Conservation (phyloP, 2,113 vertebrate species). For the Hystrix cristata region DNA sequence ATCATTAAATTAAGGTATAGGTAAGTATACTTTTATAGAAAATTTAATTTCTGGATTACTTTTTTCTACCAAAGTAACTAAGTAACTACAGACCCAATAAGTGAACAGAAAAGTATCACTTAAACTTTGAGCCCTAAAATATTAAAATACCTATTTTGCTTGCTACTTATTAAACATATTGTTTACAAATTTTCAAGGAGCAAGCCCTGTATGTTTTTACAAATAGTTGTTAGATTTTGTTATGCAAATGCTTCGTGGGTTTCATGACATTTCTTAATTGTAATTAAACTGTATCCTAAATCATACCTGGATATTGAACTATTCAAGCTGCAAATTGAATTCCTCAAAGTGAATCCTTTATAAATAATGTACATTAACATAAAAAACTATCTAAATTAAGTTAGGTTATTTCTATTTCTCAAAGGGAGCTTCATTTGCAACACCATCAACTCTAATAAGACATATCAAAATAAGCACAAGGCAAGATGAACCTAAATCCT, state of each 20-base stretch:
- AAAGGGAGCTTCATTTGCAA: conserved; percentile 80
- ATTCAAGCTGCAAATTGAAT: conserved; percentile 90
- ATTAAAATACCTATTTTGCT: conserved; percentile 11
- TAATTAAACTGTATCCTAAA: conserved; percentile 87
- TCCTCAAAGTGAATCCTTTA: conserved; percentile 86
- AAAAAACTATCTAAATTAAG: conserved; percentile 81
- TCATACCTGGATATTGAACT: conserved; percentile 88
- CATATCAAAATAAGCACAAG: conserved; percentile 64
- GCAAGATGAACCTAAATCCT: conserved; percentile 1
- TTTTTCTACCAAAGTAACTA: not conserved
- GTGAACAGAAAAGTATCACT: conserved; percentile 52
- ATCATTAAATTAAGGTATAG: conserved; percentile 38
- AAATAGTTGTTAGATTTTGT: conserved; percentile 84
- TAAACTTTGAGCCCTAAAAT: conserved; percentile 69
- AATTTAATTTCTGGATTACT: conserved; percentile 24
- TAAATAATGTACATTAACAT: conserved; percentile 86
- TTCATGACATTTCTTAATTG: conserved; percentile 85
- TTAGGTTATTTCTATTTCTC: conserved; percentile 82
- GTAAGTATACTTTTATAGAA: conserved; percentile 60
- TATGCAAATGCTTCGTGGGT: conserved; percentile 81
- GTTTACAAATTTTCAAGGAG: conserved; percentile 74
- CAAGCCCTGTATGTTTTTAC: conserved; percentile 78
- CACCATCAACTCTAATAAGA: conserved; percentile 74
- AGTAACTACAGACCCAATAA: conserved; percentile 57
- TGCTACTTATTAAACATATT: conserved; percentile 67